Base-by-base conservation (phyloP, 2,888 invertebrate genomes). In the Cephus nigrinus region DNA sequence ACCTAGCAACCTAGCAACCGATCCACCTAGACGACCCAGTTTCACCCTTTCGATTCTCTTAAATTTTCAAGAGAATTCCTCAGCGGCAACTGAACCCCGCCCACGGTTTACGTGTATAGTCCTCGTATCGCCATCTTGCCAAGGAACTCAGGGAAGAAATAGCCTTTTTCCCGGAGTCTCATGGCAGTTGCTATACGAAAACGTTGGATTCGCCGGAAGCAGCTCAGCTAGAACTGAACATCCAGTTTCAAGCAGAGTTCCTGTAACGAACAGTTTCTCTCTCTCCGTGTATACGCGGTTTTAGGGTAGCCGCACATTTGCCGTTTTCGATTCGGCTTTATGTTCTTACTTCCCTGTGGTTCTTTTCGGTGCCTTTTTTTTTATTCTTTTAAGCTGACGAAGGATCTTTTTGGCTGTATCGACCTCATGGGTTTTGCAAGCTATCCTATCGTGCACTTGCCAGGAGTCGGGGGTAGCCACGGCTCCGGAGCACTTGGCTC, bases 11-110 rank as follows among this genome's bases (percentile, higher is more conserved):
- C 69, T 12, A 15, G 71, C 31, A 71, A 34, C 74, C 74, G 12
- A 33, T n/a, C 74, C 74, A 74, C 34, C 36, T 34, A 30, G 23
- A n/a, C 83, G 82, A 85, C 82, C 81, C 76, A 86, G 75, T 85
- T 85, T 78, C 80, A 75, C 80, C 80, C 78, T 78, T 83, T 80
- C 80, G 81, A 82, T 79, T 81, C 81, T 82, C 81, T 75, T 79
- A 82, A 78, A 82, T 80, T 82, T 82, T 76, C 35, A 76, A 76
- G 40, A 77, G 77, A 79, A 80, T 81, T 80, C 73, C 77, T 78
- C 79, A 76, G 71, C 71, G 23, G 33, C 32, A 15, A 31, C 71
- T 71, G 12, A 15, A 71, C 71, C 5, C 71, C 32, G 31, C 71
- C 71, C 31, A 32, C 31, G 12, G 31, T 71, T 33, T 71, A 31